Conservation (phyloP, 2,797 vertebrate species). For the Intellagama lesueurii region DNA sequence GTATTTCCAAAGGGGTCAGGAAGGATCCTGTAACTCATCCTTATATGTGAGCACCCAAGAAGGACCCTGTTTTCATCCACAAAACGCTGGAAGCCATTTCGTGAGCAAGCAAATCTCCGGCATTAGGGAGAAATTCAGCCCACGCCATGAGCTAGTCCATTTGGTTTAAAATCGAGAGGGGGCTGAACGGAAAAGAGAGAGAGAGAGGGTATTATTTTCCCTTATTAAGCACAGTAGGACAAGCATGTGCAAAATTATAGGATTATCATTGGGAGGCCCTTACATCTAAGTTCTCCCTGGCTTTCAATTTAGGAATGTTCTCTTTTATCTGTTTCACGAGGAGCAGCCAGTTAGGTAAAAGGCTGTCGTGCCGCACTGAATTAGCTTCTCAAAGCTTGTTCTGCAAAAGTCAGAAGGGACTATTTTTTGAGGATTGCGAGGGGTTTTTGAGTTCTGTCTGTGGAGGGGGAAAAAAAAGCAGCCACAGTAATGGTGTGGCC, state of each 20-base stretch:
- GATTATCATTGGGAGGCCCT: background rate
- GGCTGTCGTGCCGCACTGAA: constrained; percentile 41
- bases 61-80: background rate
- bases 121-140: background rate
- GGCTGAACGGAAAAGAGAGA: background rate
- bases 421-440: background rate
- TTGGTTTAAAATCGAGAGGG: background rate
- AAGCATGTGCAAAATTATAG: background rate
- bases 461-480: constrained; percentile 26
- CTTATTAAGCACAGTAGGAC: background rate
- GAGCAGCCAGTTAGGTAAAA: constrained; percentile 44
- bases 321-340: constrained; percentile 7
- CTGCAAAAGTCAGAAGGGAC: constrained; percentile 30
- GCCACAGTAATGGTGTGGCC: background rate
- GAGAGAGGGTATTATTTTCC: background rate
- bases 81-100: no score
- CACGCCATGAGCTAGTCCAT: background rate
- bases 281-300: background rate
- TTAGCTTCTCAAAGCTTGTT: constrained; percentile 3
- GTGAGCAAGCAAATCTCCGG: background rate
- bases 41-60: background rate
- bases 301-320: background rate
- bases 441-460: constrained; percentile 30
- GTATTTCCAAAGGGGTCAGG: background rate
- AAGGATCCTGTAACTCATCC: background rate